These are phyloP conservation scores for Brachionichthys hirsutus DNA, from an alignment of 2,113 vertebrate genomes.

Conservation along the genomic window DNA sequence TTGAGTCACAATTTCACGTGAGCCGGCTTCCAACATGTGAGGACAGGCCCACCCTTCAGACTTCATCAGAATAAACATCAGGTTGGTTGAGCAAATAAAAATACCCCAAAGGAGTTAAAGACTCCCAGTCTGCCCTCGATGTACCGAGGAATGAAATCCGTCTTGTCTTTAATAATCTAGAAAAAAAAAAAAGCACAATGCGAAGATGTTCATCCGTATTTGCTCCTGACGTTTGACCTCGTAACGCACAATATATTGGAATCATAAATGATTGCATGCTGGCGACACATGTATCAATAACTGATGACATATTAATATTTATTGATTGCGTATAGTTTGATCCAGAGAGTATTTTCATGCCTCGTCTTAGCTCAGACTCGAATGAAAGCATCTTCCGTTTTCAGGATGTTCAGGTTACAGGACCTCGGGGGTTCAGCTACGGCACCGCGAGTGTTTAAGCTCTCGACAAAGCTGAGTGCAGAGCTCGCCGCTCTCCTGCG, in stretches of 20 bases:
- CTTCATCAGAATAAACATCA: constrained; percentile 61
- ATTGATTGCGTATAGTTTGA: background rate
- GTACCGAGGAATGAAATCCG: background rate
- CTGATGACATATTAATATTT: background rate
- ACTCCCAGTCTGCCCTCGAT: constrained; percentile 22
- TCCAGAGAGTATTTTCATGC: constrained; percentile 48
- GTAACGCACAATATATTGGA: no score
- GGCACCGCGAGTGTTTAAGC: constrained; percentile 46
- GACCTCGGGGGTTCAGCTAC: constrained; percentile 12
- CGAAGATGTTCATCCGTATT: no score
- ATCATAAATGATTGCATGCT: no score
- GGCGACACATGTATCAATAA: background rate
- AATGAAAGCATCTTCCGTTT: constrained; percentile 30
- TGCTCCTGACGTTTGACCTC: no score
- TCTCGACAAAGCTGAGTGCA: constrained; percentile 46
- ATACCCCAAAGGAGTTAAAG: constrained; percentile 1
- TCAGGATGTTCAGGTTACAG: constrained; percentile 12
- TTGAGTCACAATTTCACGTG: background rate
- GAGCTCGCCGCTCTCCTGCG: constrained; percentile 40
- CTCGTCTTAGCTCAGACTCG: constrained; percentile 21
- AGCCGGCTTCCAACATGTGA: constrained; percentile 44
- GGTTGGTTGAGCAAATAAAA: constrained; percentile 12
- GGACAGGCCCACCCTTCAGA: constrained; percentile 54
- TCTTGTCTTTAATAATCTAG: no score
- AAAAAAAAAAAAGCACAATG: no score